A percentile compares a stretch with the other conserved stretches of the same genome.
Evolutionary conservation across 2,113 vertebrate species (phyloP).

Genomic region (Oophaga pumilio): DNA sequence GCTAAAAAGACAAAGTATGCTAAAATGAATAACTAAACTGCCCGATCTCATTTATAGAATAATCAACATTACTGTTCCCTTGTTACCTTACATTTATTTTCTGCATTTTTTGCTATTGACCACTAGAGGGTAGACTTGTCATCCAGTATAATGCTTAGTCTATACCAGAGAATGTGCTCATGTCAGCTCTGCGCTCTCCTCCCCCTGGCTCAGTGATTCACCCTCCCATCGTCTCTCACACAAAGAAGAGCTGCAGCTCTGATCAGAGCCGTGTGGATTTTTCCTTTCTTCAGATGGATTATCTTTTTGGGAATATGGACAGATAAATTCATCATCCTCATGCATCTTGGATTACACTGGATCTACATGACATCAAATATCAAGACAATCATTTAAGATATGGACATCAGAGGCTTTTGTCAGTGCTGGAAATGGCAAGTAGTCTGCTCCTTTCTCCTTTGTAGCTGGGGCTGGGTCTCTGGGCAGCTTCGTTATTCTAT

Average conservation of each 20-base stretch:
- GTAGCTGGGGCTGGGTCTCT: conserved; percentile 23
- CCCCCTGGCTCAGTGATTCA: conserved; percentile 70
- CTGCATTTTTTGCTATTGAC: neutral
- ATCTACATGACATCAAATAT: neutral
- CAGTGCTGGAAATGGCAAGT: conserved; percentile 60
- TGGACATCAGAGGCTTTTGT: conserved; percentile 69
- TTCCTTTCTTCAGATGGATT: conserved; percentile 57
- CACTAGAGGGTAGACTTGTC: neutral
- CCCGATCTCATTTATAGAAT: no score
- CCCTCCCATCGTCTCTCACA: conserved; percentile 66
- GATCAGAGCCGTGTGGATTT: neutral
- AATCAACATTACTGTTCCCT: no score
- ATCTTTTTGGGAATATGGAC: conserved; percentile 57
- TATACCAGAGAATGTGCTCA: conserved; percentile 63
- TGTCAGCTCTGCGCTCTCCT: conserved; percentile 64
- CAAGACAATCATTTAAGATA: conserved; percentile 60
- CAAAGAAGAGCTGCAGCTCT: conserved; percentile 39
- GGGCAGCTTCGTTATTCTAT: conserved; percentile 70
- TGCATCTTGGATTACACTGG: conserved; percentile 27
- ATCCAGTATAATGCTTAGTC: neutral
- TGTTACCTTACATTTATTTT: no score
- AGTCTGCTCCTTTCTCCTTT: conserved; percentile 38
- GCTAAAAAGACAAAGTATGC: no score
- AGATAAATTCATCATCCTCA: neutral
- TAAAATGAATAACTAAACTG: no score